Conservation (phyloP, 1,140 invertebrate species). For the Mycetomoellerius zeteki region DNA sequence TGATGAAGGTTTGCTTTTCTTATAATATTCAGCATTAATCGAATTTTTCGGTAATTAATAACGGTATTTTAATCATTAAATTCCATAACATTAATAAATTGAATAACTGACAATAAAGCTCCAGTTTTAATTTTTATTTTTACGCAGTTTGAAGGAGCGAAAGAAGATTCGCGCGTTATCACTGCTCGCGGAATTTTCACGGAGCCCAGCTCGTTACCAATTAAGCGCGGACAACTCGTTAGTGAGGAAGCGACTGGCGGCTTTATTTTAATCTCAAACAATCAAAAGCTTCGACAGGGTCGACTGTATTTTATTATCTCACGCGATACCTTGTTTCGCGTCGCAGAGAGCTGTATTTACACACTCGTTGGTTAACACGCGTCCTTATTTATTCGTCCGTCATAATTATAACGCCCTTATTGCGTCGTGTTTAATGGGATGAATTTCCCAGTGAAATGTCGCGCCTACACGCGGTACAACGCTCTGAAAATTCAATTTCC, state of each 20-base stretch:
- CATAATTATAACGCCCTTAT: slow-evolving; percentile 47
- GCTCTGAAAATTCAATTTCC: slow-evolving; percentile 26
- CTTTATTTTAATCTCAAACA: slow-evolving; percentile 74
- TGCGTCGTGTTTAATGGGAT: slow-evolving; percentile 32
- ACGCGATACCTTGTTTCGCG: slow-evolving; percentile 31
- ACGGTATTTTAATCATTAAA: too few species aligned
- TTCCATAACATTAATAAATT: neutral
- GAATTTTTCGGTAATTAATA: too few species aligned
- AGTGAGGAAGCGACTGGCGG: slow-evolving; percentile 48
- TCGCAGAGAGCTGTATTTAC: slow-evolving; percentile 36
- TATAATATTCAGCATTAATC: too few species aligned
- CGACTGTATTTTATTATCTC: slow-evolving; percentile 41
- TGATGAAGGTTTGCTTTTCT: too few species aligned
- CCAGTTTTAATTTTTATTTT: neutral
- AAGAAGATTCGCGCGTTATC: slow-evolving; percentile 12
- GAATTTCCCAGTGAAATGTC: slow-evolving; percentile 45
- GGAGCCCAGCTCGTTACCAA: slow-evolving; percentile 51
- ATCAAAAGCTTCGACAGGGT: slow-evolving; percentile 45
- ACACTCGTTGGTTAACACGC: slow-evolving; percentile 19
- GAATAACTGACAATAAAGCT: neutral
- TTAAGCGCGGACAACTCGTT: slow-evolving; percentile 65
- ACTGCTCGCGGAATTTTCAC: slow-evolving; percentile 8
- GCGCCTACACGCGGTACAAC: slow-evolving; percentile 8
- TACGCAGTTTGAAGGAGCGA: neutral
- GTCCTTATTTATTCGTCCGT: slow-evolving; percentile 53